Evolutionary conservation across 1,140 invertebrate genomes (phyloP).

Genomic region (Micrasema longulum): DNA sequence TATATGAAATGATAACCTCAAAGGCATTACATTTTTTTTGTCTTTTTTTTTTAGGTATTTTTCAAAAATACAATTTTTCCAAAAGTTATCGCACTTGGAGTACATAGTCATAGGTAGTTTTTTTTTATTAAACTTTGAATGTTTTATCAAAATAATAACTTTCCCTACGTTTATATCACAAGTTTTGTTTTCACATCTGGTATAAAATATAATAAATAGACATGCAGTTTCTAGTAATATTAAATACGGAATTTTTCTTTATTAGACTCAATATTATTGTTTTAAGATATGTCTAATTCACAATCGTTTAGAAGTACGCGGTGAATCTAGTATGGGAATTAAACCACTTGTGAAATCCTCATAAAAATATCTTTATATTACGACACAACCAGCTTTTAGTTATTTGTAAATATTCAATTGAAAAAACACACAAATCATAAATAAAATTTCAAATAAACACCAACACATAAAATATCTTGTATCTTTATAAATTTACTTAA

Average conservation of each 20-base stretch:
- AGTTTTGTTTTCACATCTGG: conserved; percentile 35
- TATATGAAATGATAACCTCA: conserved; percentile 26
- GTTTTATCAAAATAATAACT: conserved; percentile 32
- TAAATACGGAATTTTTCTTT: conserved; percentile 22
- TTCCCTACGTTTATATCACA: conserved; percentile 39
- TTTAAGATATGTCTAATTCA: conserved; percentile 39
- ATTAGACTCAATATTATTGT: conserved; percentile 22
- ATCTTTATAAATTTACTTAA: conserved; percentile 26
- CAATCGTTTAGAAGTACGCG: conserved; percentile 11
- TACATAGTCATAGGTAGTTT: conserved; percentile 29
- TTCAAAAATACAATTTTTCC: conserved; percentile 37
- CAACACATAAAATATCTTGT: conserved; percentile 15
- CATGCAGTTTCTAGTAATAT: conserved; percentile 14
- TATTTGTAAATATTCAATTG: conserved; percentile 32
- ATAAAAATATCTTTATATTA: conserved; percentile 30
- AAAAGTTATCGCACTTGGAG: conserved; percentile 37
- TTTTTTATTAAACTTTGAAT: conserved; percentile 33
- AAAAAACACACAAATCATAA: conserved; percentile 15
- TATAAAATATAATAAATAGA: conserved; percentile 38
- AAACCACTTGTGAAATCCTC: conserved; percentile 25
- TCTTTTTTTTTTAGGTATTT: conserved; percentile 32
- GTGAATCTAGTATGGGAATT: conserved; percentile 11
- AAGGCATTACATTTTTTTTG: conserved; percentile 30
- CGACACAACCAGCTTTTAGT: conserved; percentile 33
- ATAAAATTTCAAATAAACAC: conserved; percentile 15